Conservation (phyloP, 2,113 vertebrate species). For the cattle (Bos taurus) region ARS-UCD2.0 NC_037337.1:45259001-45259500, state of each 20-base stretch:
- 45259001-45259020: neutral
- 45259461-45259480: neutral
- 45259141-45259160: neutral
- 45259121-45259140: neutral
- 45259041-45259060: neutral
- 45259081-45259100: neutral
- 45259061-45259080: neutral
- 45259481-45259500: neutral
- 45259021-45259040: neutral
- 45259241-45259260: neutral
- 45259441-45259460: neutral
- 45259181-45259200: neutral
- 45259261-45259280: neutral
- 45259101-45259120: neutral
- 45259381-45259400: neutral
- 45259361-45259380: neutral
- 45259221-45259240: neutral
- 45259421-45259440: neutral
- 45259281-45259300: neutral
- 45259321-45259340: neutral
- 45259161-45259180: neutral
- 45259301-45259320: neutral
- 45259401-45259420: neutral
- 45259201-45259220: neutral
- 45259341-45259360: neutral